Conservation (phyloP, 1,140 invertebrate species). For the fruit fly (Drosophila melanogaster) region Release_6_plus_ISO1_MT NT_033777.3:26043001-26043500, state of each 20-base stretch:
- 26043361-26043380: slow-evolving; percentile 84
- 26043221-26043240: slow-evolving; percentile 14
- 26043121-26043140: slow-evolving; percentile 34
- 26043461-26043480: slow-evolving; percentile 25
- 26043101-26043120: slow-evolving; percentile 13
- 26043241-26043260: slow-evolving; percentile 5
- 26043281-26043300: slow-evolving; percentile 36
- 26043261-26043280: slow-evolving; percentile 33
- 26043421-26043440: slow-evolving; percentile 67
- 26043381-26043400: slow-evolving; percentile 60
- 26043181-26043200: slow-evolving; percentile 1
- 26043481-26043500: background rate
- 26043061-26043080: slow-evolving; percentile 24
- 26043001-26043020: slow-evolving; percentile 42
- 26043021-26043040: slow-evolving; percentile 47
- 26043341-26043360: slow-evolving; percentile 84
- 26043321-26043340: slow-evolving; percentile 49
- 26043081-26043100: slow-evolving; percentile 35
- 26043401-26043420: slow-evolving; percentile 11
- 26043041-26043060: slow-evolving; percentile 28
- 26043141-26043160: slow-evolving; percentile 59
- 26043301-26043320: slow-evolving; percentile 30
- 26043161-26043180: slow-evolving; percentile 19
- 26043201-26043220: slow-evolving; percentile 46
- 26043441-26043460: background rate